Percentiles rank a stretch among this genome's conserved stretches.
Evolutionary conservation across 2,797 vertebrate genomes (phyloP).

Genomic region (Danio kyathit): DNA sequence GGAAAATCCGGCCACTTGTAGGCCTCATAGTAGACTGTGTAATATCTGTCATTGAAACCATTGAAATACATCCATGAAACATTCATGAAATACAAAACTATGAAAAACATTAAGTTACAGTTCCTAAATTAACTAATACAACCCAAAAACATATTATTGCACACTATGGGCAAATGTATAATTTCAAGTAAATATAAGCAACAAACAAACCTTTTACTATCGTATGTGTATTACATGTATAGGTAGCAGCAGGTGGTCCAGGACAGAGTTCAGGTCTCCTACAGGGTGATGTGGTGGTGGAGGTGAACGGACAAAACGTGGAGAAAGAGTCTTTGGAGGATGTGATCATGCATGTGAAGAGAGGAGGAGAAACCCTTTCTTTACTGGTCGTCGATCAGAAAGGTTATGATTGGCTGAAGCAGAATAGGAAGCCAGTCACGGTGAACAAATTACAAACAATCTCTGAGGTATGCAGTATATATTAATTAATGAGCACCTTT

Average conservation of each 20-base stretch:
- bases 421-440: constrained; percentile 49
- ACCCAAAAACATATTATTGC: background rate
- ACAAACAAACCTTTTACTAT: background rate
- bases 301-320: constrained; percentile 81
- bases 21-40: background rate
- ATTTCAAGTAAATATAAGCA: background rate
- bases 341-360: constrained; percentile 71
- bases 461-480: constrained; percentile 61
- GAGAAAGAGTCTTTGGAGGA: constrained; percentile 72
- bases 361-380: constrained; percentile 64
- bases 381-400: constrained; percentile 68
- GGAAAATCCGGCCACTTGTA: constrained; percentile 4
- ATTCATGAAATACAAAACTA: no score
- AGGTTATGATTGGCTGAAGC: constrained; percentile 55
- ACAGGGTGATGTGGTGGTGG: constrained; percentile 77
- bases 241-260: constrained; percentile 76
- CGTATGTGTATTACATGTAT: background rate
- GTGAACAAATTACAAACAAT: constrained; percentile 34
- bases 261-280: constrained; percentile 76
- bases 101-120: background rate
- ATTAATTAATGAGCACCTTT: background rate
- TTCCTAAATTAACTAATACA: background rate
- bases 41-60: background rate
- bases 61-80: no score
- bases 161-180: background rate